Base-by-base conservation (phyloP, 1,140 invertebrate genomes). In the Chymomyza costata region DNA sequence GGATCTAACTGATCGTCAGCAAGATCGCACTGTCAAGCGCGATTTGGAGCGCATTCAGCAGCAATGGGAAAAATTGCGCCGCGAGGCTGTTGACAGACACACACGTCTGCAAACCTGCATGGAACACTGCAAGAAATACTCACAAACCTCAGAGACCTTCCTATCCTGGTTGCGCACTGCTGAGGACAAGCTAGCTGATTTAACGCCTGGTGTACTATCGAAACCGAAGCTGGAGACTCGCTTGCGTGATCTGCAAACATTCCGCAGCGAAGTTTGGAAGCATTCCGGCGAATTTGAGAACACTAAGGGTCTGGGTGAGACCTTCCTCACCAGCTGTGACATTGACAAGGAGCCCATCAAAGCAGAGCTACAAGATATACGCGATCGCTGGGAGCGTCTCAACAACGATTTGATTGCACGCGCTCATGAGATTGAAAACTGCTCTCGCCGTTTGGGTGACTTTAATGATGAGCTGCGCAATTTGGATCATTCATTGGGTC, bases 201-300 rank as follows among this genome's bases (percentile, higher is more conserved):
- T 97, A n/a, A 90, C 91, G 17, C 92, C 94, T 0, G 90, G 92
- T 6, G 92, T 90, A 0, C 93, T 96, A 84, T 93, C 94, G 56
- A 92, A 93, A 64, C 91, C 93, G 40, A 94, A 95, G 58, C 91
- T 97, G 17, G 95, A 96, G 64, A 93, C 93, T 65, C 95, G 97
- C 83, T 86, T 98, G 0, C 93, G 94, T 51, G 96, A 98, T 74
- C 87, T 97, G 18, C 94, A 96, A 65, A 90, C 91, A 21, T 94
- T 98, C 86, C 91, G 95, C 63, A 97, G 96, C 83, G 97, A 98
- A 69, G 91, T 97, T 0, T 95, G 95, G 91, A 94, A 96, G 78
- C 88, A 90, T 59, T 94, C 94, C 38, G 95, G 94, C 6, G 96
- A 98, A 86, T 97, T 93, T 82, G 96, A 98, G 66, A 94, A 94